phyloP scores from a whole-genome alignment of 1,140 invertebrate species.

The Zaprionus capensis region DNA sequence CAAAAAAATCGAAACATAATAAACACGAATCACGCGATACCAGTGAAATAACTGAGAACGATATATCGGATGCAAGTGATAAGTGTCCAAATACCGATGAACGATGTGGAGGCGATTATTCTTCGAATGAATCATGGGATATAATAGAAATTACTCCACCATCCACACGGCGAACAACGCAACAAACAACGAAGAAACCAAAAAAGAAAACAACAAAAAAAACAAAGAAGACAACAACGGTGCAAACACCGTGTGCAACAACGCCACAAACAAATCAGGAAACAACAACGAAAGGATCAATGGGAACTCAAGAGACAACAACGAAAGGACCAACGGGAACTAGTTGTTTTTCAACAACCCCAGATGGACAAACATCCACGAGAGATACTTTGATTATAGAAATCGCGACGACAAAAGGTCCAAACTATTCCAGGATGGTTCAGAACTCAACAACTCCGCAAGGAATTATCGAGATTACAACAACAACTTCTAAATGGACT shows the following conservation, averaged over 20 bases:
- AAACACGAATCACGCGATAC: not conserved
- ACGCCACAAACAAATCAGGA: not conserved
- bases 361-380: not conserved
- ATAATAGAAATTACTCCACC: not conserved
- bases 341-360: not conserved
- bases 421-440: too few relatives aligned
- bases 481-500: conserved; percentile 12
- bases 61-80: not conserved
- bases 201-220: not conserved
- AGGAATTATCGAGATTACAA: not conserved
- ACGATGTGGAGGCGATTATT: not conserved
- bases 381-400: not conserved
- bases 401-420: not conserved
- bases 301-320: not conserved
- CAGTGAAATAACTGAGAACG: not conserved
- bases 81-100: not conserved
- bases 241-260: not conserved
- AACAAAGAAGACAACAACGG: not conserved
- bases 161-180: not conserved
- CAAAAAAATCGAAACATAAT: not conserved
- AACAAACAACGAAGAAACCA: not conserved
- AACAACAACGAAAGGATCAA: not conserved
- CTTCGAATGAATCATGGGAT: not conserved
- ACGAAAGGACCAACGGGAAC: not conserved
- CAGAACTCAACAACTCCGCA: not conserved